Evolutionary conservation across 2,888 invertebrate species (phyloP).

Genomic region (Torymus tubicola): DNA sequence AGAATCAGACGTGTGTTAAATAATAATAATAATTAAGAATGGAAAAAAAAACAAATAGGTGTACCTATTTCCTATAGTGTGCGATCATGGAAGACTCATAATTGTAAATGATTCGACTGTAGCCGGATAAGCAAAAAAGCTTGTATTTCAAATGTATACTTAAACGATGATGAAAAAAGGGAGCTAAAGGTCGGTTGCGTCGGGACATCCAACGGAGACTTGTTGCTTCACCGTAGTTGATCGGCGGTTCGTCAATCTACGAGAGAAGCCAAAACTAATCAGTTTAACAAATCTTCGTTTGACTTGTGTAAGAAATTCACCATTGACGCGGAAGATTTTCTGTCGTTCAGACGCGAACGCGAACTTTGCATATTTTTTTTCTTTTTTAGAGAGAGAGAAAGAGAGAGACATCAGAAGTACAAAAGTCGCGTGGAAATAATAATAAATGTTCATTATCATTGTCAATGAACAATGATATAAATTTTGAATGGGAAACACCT

Average conservation of each 20-base stretch:
- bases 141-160: conserved; percentile 31
- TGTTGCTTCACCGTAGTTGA: conserved; percentile 24
- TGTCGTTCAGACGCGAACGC: conserved; percentile 32
- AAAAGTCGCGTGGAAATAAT: conserved; percentile 39
- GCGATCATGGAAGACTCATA: conserved; percentile 38
- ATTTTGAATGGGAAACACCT: conserved; percentile 29
- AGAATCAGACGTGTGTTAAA: conserved; percentile 47
- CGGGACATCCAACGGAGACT: background rate
- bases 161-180: background rate
- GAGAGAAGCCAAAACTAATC: background rate
- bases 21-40: conserved; percentile 25
- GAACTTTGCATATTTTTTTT: background rate
- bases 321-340: conserved; percentile 10
- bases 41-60: conserved; percentile 38
- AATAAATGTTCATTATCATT: conserved; percentile 32
- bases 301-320: conserved; percentile 25
- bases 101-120: conserved; percentile 39
- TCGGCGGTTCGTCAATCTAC: conserved; percentile 30
- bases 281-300: background rate
- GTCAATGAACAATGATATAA: conserved; percentile 33
- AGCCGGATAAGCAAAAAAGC: conserved; percentile 35
- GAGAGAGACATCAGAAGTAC: conserved; percentile 45
- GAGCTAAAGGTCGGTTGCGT: conserved; percentile 4
- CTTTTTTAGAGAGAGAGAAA: conserved; percentile 1
- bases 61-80: conserved; percentile 47